Percentiles rank a stretch among this genome's conserved stretches.
Evolutionary conservation across 1,140 invertebrate species (phyloP).

Genomic region (Monochamus saltuarius): DNA sequence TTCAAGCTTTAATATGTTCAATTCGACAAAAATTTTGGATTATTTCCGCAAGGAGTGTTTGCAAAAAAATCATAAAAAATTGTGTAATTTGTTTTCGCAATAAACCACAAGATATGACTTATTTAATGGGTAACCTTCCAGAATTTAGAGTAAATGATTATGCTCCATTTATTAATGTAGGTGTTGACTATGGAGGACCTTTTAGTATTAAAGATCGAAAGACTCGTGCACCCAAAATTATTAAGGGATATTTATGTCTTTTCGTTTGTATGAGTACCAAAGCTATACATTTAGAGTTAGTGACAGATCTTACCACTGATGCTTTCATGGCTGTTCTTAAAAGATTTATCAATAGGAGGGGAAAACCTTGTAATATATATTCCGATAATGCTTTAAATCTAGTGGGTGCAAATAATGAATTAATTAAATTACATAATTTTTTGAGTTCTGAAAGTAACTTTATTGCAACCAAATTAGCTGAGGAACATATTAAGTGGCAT

Average conservation of each 20-base stretch:
- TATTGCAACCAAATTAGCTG: no score
- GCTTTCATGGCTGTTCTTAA: conserved; percentile 37
- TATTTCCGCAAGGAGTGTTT: conserved; percentile 21
- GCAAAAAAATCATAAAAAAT: conserved; percentile 13
- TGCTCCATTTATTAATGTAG: conserved; percentile 35
- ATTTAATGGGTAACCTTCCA: conserved; percentile 38
- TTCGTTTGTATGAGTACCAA: conserved; percentile 20
- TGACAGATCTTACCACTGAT: conserved; percentile 31
- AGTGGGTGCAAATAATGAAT: conserved; percentile 38
- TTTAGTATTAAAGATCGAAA: conserved; percentile 36
- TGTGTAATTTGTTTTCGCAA: conserved; percentile 26
- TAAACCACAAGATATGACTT: conserved; percentile 12
- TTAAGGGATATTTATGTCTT: conserved; percentile 37
- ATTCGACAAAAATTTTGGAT: conserved; percentile 38
- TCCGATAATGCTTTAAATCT: conserved; percentile 47
- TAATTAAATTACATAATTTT: conserved; percentile 1
- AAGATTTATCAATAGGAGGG: conserved; percentile 35
- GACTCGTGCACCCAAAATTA: conserved; percentile 25
- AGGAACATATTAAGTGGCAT: background rate
- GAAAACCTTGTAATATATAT: conserved; percentile 35
- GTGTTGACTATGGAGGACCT: conserved; percentile 49
- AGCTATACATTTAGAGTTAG: conserved; percentile 44
- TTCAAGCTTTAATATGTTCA: conserved; percentile 22
- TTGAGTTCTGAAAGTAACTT: background rate
- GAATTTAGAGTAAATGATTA: conserved; percentile 1